Base-by-base conservation (phyloP, 2,888 invertebrate species). In the Imbricaverruca yamaguchii region DNA sequence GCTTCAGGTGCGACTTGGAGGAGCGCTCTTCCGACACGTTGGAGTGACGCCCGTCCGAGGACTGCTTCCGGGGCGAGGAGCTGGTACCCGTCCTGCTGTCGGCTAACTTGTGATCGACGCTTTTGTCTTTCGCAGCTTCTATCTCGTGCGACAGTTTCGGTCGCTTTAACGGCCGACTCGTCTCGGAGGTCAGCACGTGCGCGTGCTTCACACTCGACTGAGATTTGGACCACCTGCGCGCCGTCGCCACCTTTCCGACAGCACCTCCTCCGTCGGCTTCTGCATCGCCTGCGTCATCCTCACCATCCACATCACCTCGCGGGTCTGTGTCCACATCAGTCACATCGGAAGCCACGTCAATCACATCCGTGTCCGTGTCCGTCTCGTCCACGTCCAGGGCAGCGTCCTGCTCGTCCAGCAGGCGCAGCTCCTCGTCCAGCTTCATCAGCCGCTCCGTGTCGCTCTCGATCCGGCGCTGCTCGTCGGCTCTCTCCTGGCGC, bases 371-470 rank as follows among this genome's bases (percentile, higher is more conserved):
- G 23, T 23, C 23, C 65, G 65, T 0, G 23, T 23, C 65, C 23
- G 65, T n/a, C 67, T 63, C 63, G 21, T 21, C 8, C 63, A 7
- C 63, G 63, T 21, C 63, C n/a, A 10, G 10, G 63, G 63, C 23
- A 23, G 65, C 65, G 23, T 74, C 74, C 74, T 74, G 53, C 21
- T 53, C 21, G 53, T 74, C 74, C 55, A 74, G 55, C 74, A 74
- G 74, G 8, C 74, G 7, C 74, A 74, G 74, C 74, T 74, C 74
- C 55, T 74, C 55, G 21, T 74, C 74, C 74, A 74, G 74, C 74
- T 55, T 74, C 21, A 53, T 15, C 15, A 74, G 74, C 11, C 74
- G 15, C 55, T 74, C 74, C 55, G 74, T 74, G 55, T 74, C 74
- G 74, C 74, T 74, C 1, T 18, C 55, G 53, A 74, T 74, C 9